Conservation (phyloP, 2,888 invertebrate species). For the Andrena bicolor region DNA sequence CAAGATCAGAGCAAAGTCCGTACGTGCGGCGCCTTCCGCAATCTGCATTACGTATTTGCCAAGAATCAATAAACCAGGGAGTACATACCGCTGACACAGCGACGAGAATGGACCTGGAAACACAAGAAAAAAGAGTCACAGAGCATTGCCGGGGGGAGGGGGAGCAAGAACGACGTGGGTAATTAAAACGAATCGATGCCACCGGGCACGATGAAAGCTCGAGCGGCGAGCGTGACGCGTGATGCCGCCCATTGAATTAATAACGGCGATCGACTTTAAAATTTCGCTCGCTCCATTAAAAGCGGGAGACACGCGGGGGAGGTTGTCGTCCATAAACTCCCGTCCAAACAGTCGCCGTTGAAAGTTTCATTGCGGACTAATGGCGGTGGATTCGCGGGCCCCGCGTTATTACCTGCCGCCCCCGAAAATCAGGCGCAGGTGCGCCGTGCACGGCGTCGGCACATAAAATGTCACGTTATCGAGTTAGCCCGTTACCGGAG, state of each 20-base stretch:
- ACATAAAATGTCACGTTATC: constrained; percentile 43
- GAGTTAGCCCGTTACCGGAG: constrained; percentile 26
- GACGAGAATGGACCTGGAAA: neutral
- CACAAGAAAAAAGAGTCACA: neutral
- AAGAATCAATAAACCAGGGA: constrained; percentile 44
- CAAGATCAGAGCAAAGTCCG: constrained; percentile 76
- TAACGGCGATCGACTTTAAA: constrained; percentile 35
- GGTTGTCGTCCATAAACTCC: too few species aligned
- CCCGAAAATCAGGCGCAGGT: neutral
- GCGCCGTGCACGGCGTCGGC: constrained; percentile 12
- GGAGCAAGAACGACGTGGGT: neutral
- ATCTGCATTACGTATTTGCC: constrained; percentile 77
- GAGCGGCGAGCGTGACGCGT: constrained; percentile 13
- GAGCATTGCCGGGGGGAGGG: too few species aligned
- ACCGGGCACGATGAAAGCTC: constrained; percentile 1
- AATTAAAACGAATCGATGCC: constrained; percentile 7
- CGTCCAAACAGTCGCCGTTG: constrained; percentile 10
- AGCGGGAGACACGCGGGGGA: neutral
- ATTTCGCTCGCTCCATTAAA: constrained; percentile 23
- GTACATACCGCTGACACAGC: constrained; percentile 17
- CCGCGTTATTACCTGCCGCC: constrained; percentile 14
- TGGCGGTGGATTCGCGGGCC: constrained; percentile 26
- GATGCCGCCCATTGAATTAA: constrained; percentile 32
- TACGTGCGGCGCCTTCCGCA: constrained; percentile 74
- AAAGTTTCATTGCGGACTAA: constrained; percentile 48